phyloP scores from a whole-genome alignment of 2,888 invertebrate species.

The Biston betularia region DNA sequence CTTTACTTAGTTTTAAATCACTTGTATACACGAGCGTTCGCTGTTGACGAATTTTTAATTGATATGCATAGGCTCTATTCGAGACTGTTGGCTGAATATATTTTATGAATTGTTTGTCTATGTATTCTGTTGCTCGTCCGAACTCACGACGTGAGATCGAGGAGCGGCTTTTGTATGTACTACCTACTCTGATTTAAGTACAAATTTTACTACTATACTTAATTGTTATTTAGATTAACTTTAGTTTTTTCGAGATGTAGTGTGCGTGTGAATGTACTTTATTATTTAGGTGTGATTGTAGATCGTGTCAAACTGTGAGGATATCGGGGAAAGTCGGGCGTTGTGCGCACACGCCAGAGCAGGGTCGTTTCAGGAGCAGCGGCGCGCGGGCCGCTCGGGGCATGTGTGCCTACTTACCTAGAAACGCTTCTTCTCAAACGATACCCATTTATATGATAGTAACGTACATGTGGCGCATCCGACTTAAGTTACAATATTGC shows the following conservation, averaged over 20 bases:
- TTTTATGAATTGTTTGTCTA: slow-evolving; percentile 80
- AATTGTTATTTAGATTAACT: slow-evolving; percentile 82
- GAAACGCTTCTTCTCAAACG: slow-evolving; percentile 36
- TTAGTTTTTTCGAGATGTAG: slow-evolving; percentile 68
- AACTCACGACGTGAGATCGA: slow-evolving; percentile 59
- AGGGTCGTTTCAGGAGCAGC: slow-evolving; percentile 41
- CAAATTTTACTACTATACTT: slow-evolving; percentile 75
- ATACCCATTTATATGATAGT: slow-evolving; percentile 8
- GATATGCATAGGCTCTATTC: slow-evolving; percentile 70
- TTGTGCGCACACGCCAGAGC: slow-evolving; percentile 4
- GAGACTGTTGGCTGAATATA: slow-evolving; percentile 83
- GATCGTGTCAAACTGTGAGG: slow-evolving; percentile 66
- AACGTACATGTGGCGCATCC: slow-evolving; percentile 19
- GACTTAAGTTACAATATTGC: slow-evolving; percentile 32
- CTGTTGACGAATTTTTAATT: slow-evolving; percentile 77
- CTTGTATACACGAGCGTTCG: slow-evolving; percentile 65
- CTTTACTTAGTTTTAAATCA: slow-evolving; percentile 80
- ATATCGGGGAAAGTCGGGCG: slow-evolving; percentile 24
- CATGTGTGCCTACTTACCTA: neutral
- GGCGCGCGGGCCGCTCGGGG: neutral
- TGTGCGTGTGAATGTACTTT: slow-evolving; percentile 65
- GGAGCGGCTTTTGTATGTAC: slow-evolving; percentile 69
- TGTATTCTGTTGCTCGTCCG: slow-evolving; percentile 73
- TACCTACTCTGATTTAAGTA: slow-evolving; percentile 82
- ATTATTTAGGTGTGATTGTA: slow-evolving; percentile 67